phyloP scores from a whole-genome alignment of 2,888 invertebrate species.

The Calameuta filiformis region DNA sequence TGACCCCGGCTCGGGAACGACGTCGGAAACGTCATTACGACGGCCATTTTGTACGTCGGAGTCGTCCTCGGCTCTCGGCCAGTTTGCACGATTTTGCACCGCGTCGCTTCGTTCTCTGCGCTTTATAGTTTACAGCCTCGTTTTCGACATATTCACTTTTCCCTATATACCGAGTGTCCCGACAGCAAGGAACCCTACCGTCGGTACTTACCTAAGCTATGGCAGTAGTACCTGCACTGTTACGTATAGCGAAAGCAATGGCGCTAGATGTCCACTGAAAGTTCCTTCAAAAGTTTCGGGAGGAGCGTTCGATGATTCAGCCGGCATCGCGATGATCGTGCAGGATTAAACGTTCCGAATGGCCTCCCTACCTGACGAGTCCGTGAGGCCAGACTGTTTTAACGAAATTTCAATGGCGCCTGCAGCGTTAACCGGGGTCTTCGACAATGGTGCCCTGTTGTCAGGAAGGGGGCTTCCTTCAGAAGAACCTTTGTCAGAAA shows the following conservation, averaged over 20 bases:
- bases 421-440: slow-evolving; percentile 21
- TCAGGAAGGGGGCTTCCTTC: slow-evolving; percentile 49
- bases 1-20: background rate
- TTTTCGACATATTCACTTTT: background rate
- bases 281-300: background rate
- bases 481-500: slow-evolving; percentile 42
- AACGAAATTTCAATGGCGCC: slow-evolving; percentile 54
- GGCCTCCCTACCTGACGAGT: background rate
- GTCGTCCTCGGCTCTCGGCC: background rate
- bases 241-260: background rate
- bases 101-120: background rate
- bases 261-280: background rate
- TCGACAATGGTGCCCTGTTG: slow-evolving; percentile 57
- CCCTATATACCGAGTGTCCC: background rate
- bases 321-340: background rate
- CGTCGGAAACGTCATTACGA: slow-evolving; percentile 5
- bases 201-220: background rate
- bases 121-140: background rate
- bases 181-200: background rate
- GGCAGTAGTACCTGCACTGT: background rate
- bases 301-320: background rate
- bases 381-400: slow-evolving; percentile 34
- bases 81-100: background rate
- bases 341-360: background rate
- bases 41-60: slow-evolving; percentile 9